Conservation (phyloP, 2,797 vertebrate species). For the Channa striata region DNA sequence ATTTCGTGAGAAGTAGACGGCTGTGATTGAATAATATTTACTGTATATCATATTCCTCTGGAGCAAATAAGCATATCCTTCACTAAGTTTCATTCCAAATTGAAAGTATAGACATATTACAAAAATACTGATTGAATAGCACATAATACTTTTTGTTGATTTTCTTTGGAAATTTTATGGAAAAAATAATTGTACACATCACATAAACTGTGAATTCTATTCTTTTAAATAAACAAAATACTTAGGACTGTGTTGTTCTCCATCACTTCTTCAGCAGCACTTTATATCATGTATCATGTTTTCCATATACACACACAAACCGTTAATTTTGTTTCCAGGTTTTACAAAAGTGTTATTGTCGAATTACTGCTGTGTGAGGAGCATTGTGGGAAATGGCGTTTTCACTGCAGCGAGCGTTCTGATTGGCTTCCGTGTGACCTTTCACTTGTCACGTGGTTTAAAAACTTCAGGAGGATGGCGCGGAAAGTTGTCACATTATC, state of each 20-base stretch:
- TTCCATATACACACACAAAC: neutral
- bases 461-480: constrained; percentile 75
- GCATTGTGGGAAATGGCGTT: constrained; percentile 72
- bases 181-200: neutral
- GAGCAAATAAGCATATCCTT: neutral
- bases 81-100: neutral
- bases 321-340: too few species aligned
- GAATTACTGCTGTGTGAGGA: neutral
- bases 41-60: neutral
- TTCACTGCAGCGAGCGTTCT: neutral
- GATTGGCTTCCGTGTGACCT: constrained; percentile 70
- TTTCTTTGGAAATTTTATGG: neutral
- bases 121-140: neutral
- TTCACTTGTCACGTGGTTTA: constrained; percentile 78
- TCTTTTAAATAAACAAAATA: neutral
- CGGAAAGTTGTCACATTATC: constrained; percentile 58
- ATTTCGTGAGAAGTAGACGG: neutral
- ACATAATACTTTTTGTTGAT: neutral
- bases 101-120: neutral
- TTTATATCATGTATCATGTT: neutral
- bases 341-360: too few species aligned
- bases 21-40: neutral
- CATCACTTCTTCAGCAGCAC: neutral
- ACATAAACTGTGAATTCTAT: neutral
- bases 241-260: neutral